Evolutionary conservation across 2,797 vertebrate genomes (phyloP).

Genomic region (Malacoraja senta): DNA sequence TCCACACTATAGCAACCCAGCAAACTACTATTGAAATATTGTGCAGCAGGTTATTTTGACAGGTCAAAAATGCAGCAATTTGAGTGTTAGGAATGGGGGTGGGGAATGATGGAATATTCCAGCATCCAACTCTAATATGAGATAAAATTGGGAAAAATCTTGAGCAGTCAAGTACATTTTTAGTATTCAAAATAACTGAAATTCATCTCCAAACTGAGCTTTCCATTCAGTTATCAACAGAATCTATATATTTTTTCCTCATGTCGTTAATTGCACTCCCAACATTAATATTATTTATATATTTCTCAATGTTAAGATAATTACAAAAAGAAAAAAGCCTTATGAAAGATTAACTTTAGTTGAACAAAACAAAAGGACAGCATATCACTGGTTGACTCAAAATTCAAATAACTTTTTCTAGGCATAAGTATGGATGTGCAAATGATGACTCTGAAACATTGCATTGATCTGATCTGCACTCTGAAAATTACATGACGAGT

Average conservation of each 20-base stretch:
- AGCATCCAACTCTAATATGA: neutral
- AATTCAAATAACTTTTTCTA: neutral
- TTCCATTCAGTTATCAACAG: neutral
- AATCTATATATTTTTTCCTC: neutral
- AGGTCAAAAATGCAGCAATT: slow-evolving; percentile 32
- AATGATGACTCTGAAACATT: neutral
- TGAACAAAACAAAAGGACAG: neutral
- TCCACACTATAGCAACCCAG: slow-evolving; percentile 28
- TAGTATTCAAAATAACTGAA: neutral
- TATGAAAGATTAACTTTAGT: neutral
- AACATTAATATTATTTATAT: neutral
- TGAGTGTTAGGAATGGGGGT: neutral
- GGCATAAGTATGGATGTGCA: neutral
- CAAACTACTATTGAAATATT: slow-evolving; percentile 37
- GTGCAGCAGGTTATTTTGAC: slow-evolving; percentile 34
- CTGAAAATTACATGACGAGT: neutral
- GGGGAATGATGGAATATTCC: neutral
- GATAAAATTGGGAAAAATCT: neutral
- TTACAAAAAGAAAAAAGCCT: neutral
- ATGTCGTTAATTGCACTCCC: neutral
- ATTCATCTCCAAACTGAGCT: neutral
- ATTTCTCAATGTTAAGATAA: neutral
- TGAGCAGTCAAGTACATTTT: neutral
- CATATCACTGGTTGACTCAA: neutral
- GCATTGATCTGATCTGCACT: no score